Evolutionary conservation across 2,113 vertebrate genomes (phyloP), one percentile per base, ranked within the genome.

Genomic region (Festucalex cinctus): DNA sequence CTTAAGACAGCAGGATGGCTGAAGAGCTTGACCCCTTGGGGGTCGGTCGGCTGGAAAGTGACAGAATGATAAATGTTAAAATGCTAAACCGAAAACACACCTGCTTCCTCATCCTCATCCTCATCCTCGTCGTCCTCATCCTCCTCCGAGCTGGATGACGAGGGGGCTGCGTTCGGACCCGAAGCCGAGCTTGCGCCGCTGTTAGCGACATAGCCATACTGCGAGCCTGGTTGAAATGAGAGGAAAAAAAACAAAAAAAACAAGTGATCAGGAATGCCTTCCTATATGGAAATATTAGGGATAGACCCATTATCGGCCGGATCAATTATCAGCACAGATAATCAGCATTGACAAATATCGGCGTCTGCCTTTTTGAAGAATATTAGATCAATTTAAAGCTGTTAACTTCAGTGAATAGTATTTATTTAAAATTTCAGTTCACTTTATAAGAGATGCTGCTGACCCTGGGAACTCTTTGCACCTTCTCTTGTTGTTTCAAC

Each of bases 81-180:
- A 54, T 14, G 22, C 24, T 14, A 95, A 93, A 94, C 93, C 93
- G 90, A 93, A 92, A 94, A 95, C 96, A 95, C 94, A 99, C 97
- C 97, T 99, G 96, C 96, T 98, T 99, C 97, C 95, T 98, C 97
- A 94, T 98, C 94, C 88, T 95, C 94, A 79, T 65, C 63, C 19
- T 65, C 64, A 2, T 65, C 91, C 61, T 96, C 94, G 74, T 95
- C 92, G 75, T 95, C 93, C 66, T 94, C 90, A 78, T 96, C 95
- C 88, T 96, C 95, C 91, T 97, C 96, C 91, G 96, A 97, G 94
- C 95, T 92, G 93, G 95, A 98, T 94, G 95, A 97, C 89, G 94
- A 97, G 92, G 82, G 89, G 53, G 78, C 91, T 80, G 94, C 90
- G 86, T 93, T 71, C 6, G 82, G 80, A 77, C 78, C 87, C 49